These are phyloP conservation scores for Drosophila monieri DNA, from an alignment of 2,888 invertebrate species.

Conservation along the genomic window DNA sequence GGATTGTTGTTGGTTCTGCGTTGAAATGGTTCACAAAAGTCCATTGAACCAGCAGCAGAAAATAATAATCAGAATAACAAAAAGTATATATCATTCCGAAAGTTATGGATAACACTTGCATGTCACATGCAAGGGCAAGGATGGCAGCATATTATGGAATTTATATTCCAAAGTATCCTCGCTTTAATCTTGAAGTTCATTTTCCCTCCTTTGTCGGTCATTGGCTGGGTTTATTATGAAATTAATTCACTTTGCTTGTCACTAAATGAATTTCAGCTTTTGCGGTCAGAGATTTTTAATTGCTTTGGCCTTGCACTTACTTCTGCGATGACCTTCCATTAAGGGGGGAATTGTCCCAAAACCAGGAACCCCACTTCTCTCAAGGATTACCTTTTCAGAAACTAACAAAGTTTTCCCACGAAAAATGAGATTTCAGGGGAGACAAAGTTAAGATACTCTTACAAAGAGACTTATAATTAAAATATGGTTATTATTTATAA, in stretches of 20 bases:
- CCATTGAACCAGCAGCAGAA: slow-evolving; percentile 37
- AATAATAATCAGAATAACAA: neutral
- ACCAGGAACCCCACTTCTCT: no score
- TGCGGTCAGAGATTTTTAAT: slow-evolving; percentile 61
- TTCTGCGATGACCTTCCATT: slow-evolving; percentile 19
- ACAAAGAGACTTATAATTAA: no score
- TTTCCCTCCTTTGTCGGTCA: slow-evolving; percentile 2
- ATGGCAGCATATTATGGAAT: neutral
- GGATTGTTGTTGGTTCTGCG: slow-evolving; percentile 3
- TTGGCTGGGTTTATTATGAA: slow-evolving; percentile 57
- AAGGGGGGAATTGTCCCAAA: neutral
- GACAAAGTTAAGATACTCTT: neutral
- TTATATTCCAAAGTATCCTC: neutral
- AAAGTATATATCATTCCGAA: slow-evolving; percentile 1
- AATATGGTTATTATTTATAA: no score
- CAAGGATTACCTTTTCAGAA: no score
- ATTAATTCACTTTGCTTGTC: slow-evolving; percentile 62
- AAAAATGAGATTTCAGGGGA: neutral
- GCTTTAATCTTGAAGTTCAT: neutral
- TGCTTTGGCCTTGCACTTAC: slow-evolving; percentile 57
- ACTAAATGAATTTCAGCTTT: slow-evolving; percentile 58
- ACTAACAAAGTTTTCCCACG: neutral
- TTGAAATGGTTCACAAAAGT: slow-evolving; percentile 21
- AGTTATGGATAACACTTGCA: slow-evolving; percentile 12
- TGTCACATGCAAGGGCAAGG: slow-evolving; percentile 8